These are phyloP conservation scores for Drosophila trapezifrons DNA, from an alignment of 1,140 invertebrate species.

Conservation along the genomic window DNA sequence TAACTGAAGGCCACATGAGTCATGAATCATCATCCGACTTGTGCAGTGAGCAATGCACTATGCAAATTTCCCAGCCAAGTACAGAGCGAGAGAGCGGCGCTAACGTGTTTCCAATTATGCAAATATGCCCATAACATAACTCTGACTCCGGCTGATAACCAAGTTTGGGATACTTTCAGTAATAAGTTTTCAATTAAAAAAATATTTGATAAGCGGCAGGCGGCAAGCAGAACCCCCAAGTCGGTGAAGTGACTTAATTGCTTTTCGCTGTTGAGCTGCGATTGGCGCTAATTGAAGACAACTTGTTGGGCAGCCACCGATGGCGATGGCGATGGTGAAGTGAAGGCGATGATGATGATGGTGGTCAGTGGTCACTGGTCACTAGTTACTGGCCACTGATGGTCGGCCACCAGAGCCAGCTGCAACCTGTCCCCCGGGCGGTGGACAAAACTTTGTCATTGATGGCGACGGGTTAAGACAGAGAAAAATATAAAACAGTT, in stretches of 20 bases:
- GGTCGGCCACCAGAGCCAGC: conserved; percentile 19
- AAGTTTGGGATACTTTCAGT: conserved; percentile 46
- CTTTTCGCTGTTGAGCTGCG: conserved; percentile 73
- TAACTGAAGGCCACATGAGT: conserved; percentile 26
- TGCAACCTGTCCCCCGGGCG: conserved; percentile 53
- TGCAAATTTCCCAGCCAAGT: conserved; percentile 47
- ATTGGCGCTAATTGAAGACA: conserved; percentile 81
- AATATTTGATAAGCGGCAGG: conserved; percentile 42
- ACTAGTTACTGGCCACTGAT: conserved; percentile 12
- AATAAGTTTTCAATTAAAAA: conserved; percentile 55
- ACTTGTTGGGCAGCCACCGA: conserved; percentile 53
- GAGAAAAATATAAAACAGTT: conserved; percentile 1
- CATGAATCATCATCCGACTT: conserved; percentile 56
- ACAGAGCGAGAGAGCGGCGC: conserved; percentile 12
- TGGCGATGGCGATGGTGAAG: conserved; percentile 13
- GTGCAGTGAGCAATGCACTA: conserved; percentile 49
- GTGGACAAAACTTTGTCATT: conserved; percentile 57
- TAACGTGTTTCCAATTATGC: conserved; percentile 58
- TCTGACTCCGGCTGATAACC: conserved; percentile 21
- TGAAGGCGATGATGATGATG: conserved; percentile 9
- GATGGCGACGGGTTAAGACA: conserved; percentile 4
- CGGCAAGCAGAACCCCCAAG: conserved; percentile 38
- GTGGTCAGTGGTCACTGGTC: conserved; percentile 22
- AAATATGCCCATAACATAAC: conserved; percentile 41
- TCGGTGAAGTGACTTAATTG: conserved; percentile 70